Conservation (phyloP, 2,888 invertebrate genomes). For the Mesorhabditis sp. region DNA sequence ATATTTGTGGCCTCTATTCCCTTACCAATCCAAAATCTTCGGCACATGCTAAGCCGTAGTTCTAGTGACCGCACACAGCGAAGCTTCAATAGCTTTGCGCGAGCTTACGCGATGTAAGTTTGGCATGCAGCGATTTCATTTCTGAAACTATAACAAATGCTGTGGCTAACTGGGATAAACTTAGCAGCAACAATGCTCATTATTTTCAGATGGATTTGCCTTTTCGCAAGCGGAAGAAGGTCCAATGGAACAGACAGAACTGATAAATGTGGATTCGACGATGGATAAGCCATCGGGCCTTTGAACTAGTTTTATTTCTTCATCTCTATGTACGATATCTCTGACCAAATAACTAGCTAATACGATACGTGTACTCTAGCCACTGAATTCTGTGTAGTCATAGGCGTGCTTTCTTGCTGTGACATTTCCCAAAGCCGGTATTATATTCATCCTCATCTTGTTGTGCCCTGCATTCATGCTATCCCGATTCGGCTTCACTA, state of each 20-base stretch:
- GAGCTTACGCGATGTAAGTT: conserved; percentile 1
- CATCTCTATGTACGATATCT: neutral
- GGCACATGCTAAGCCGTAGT: neutral
- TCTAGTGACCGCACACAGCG: neutral
- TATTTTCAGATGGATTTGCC: conserved; percentile 73
- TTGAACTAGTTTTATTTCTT: neutral
- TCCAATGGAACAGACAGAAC: conserved; percentile 77
- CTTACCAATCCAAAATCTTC: too few relatives aligned
- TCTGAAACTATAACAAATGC: neutral
- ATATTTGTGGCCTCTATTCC: too few relatives aligned
- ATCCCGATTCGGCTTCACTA: too few relatives aligned
- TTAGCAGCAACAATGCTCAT: neutral
- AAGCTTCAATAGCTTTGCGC: neutral
- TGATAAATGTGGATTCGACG: conserved; percentile 74
- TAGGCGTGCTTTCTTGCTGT: too few relatives aligned
- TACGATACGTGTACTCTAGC: too few relatives aligned
- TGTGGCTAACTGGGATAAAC: too few relatives aligned
- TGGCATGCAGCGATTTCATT: conserved; percentile 1
- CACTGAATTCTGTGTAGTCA: too few relatives aligned
- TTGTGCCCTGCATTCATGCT: too few relatives aligned
- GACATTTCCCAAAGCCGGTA: too few relatives aligned
- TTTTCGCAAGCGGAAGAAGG: conserved; percentile 99
- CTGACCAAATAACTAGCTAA: too few relatives aligned
- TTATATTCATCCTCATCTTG: too few relatives aligned
- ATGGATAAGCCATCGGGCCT: conserved; percentile 35